Conservation (phyloP, 2,888 invertebrate species). For the Tetranychus truncatus region DNA sequence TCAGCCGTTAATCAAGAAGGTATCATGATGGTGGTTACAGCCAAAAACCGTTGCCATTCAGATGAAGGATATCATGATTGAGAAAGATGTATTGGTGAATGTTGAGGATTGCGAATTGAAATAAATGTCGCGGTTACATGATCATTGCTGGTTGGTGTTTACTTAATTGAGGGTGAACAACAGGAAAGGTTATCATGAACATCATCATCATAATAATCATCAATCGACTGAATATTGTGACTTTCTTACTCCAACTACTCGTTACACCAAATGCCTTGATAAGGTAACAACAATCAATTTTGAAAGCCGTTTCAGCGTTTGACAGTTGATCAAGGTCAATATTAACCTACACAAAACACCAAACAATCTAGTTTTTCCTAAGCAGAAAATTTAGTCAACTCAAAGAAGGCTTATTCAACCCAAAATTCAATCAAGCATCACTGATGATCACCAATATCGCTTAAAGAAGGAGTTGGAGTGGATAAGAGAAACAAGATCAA, state of each 20-base stretch:
- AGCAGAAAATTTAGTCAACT: background rate
- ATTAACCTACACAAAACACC: background rate
- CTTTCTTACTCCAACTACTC: background rate
- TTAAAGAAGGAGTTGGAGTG: background rate
- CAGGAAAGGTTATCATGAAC: background rate
- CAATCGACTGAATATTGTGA: background rate
- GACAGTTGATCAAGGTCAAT: background rate
- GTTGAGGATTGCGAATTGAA: background rate
- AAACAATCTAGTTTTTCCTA: background rate
- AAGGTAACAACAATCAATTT: background rate
- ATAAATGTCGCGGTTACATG: background rate
- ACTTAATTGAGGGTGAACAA: background rate
- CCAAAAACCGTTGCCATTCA: no score
- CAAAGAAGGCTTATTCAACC: no score
- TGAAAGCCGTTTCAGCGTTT: background rate
- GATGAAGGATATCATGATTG: no score
- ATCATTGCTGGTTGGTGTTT: background rate
- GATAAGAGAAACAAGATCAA: background rate
- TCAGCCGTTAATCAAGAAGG: no score
- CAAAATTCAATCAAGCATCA: background rate
- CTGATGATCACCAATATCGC: background rate
- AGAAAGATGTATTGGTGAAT: background rate
- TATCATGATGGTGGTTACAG: no score
- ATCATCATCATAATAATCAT: background rate
- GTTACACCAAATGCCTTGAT: background rate